Conservation (phyloP, 2,888 invertebrate genomes). For the Parascotia fuliginaria region DNA sequence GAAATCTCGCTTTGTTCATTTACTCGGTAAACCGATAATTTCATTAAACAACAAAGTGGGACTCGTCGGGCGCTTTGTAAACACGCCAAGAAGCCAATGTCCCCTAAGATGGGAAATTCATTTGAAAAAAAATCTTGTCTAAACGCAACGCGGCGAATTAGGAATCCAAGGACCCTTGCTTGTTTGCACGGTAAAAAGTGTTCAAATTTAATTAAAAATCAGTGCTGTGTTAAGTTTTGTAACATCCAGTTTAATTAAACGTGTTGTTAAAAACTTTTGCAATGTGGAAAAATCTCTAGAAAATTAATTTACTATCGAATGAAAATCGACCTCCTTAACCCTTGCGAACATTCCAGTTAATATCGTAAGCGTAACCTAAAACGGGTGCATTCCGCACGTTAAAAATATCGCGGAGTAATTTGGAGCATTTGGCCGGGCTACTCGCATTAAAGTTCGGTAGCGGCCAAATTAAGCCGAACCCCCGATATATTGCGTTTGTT, state of each 20-base stretch:
- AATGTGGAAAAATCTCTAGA: conserved; percentile 10
- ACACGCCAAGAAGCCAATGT: conserved; percentile 85
- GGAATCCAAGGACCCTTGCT: conserved; percentile 53
- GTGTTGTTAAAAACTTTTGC: conserved; percentile 7
- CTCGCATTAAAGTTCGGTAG: conserved; percentile 80
- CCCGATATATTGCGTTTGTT: conserved; percentile 85
- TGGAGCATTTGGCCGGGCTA: conserved; percentile 78
- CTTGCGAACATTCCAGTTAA: conserved; percentile 67
- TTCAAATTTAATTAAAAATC: conserved; percentile 46
- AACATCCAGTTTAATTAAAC: conserved; percentile 35
- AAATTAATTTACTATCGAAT: conserved; percentile 44
- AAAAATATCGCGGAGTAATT: conserved; percentile 85
- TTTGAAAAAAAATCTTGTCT: conserved; percentile 80
- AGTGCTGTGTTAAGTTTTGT: conserved; percentile 40
- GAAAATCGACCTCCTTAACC: conserved; percentile 59
- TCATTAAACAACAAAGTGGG: conserved; percentile 86
- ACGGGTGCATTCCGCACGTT: conserved; percentile 81
- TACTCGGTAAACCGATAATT: conserved; percentile 86
- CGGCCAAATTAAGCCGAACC: conserved; percentile 82
- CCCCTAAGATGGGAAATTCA: conserved; percentile 83
- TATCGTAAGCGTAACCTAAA: conserved; percentile 78
- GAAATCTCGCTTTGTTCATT: conserved; percentile 86
- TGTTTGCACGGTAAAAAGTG: conserved; percentile 54
- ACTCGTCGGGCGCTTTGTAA: conserved; percentile 76
- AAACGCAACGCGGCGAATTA: conserved; percentile 69